These are phyloP conservation scores for Barnardius zonarius DNA, from an alignment of 2,113 vertebrate species.

Conservation along the genomic window DNA sequence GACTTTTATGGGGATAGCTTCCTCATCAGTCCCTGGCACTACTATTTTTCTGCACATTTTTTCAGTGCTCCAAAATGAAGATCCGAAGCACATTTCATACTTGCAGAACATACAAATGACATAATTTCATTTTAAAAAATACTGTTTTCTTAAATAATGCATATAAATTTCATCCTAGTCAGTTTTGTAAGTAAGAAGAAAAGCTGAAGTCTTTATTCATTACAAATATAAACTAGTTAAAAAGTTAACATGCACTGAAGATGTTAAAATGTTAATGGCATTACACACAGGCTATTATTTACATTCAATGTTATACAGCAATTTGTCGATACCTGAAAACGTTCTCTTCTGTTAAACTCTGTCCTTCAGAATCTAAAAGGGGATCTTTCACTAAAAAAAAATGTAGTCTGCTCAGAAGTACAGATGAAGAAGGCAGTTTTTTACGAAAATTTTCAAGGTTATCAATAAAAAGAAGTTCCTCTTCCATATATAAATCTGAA, in stretches of 20 bases:
- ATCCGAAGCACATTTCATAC: neutral
- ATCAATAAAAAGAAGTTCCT: constrained; percentile 66
- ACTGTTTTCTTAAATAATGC: neutral
- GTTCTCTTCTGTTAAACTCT: constrained; percentile 29
- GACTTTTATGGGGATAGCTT: neutral
- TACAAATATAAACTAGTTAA: neutral
- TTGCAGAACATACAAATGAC: neutral
- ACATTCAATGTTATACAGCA: neutral
- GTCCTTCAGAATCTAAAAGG: constrained; percentile 53
- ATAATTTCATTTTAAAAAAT: neutral
- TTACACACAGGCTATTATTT: neutral
- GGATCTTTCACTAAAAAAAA: constrained; percentile 65
- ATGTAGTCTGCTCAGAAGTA: constrained; percentile 61
- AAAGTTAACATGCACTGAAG: neutral
- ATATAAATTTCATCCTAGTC: neutral
- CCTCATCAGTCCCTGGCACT: neutral
- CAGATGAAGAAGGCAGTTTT: constrained; percentile 31
- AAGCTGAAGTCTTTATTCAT: neutral
- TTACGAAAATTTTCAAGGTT: constrained; percentile 29
- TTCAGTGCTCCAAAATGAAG: neutral
- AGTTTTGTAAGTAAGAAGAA: neutral
- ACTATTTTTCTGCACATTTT: neutral
- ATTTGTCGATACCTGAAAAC: constrained; percentile 67
- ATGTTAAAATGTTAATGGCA: neutral
- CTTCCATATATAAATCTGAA: constrained; percentile 70